Conservation (phyloP, 2,113 vertebrate genomes). For the Bubo bubo region DNA sequence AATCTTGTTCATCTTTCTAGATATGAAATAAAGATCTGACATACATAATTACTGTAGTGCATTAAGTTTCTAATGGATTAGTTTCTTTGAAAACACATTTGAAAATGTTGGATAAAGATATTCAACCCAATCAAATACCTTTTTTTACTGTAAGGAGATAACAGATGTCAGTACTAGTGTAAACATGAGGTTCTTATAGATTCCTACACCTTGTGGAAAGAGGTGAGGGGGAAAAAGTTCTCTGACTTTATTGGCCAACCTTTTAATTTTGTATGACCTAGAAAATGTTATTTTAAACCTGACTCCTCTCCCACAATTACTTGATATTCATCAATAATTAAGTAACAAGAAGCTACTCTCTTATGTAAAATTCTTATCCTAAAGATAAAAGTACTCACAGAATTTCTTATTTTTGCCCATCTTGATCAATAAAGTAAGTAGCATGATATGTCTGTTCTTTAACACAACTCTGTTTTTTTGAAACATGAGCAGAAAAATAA, state of each 20-base stretch:
- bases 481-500: not conserved
- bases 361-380: not conserved
- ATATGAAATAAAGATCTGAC: not conserved
- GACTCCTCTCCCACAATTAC: not conserved
- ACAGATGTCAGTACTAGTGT: not conserved
- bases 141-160: not conserved
- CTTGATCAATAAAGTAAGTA: not conserved
- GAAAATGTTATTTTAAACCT: not conserved
- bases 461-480: not conserved
- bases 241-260: not conserved
- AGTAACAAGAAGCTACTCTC: not conserved
- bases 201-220: not conserved
- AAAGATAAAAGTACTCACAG: not conserved
- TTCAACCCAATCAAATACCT: not conserved
- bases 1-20: not conserved
- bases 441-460: not conserved
- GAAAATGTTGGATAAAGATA: not conserved
- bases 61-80: not conserved
- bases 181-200: not conserved
- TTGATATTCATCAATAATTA: not conserved
- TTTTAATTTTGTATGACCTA: not conserved
- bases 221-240: not conserved
- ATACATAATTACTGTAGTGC: not conserved
- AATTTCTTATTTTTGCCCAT: not conserved
- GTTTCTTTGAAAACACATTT: not conserved